These are phyloP conservation scores for Otus sunia DNA, from an alignment of 2,113 vertebrate genomes.

Conservation along the genomic window DNA sequence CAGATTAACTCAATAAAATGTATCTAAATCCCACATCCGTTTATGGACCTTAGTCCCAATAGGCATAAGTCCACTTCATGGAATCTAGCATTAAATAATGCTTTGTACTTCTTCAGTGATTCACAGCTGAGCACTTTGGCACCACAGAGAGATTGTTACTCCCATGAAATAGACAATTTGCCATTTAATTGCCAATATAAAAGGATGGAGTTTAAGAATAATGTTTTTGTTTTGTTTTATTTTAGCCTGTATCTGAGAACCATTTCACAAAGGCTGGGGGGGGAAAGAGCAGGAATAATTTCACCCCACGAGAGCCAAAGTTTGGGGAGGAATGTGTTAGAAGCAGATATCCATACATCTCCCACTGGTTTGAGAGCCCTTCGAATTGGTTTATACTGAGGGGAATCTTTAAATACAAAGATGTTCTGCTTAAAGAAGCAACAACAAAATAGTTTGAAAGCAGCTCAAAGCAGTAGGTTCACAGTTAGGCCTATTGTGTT, in stretches of 20 bases:
- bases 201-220: background rate
- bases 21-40: background rate
- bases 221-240: background rate
- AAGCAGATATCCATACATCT: background rate
- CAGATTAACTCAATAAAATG: conserved; percentile 9
- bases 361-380: background rate
- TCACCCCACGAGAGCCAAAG: background rate
- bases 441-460: background rate
- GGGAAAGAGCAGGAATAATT: background rate
- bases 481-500: background rate
- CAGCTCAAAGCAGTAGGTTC: background rate
- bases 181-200: background rate
- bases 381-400: background rate
- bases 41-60: background rate
- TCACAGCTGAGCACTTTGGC: background rate
- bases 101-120: background rate
- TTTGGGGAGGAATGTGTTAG: background rate
- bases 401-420: background rate
- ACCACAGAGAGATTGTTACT: background rate
- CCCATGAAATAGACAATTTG: background rate
- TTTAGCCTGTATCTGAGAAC: background rate
- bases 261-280: background rate
- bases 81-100: background rate
- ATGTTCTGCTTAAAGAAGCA: background rate
- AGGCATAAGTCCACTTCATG: background rate